phyloP scores from a whole-genome alignment of 2,888 invertebrate species.

The Protonemura montana region DNA sequence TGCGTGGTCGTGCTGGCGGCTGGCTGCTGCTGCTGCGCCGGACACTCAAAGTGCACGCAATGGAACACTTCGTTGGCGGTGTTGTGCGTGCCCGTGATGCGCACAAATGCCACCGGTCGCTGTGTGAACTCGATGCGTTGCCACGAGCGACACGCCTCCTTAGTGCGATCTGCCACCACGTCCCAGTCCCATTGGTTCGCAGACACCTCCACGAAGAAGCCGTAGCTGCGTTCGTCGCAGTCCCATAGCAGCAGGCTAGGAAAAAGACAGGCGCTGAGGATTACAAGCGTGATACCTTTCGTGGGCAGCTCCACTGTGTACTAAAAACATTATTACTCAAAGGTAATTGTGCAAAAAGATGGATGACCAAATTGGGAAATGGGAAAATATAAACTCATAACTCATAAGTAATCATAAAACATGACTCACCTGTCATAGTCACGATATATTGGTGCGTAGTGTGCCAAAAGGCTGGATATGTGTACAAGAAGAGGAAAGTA shows the following conservation, averaged over 20 bases:
- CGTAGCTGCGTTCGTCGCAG: conserved; percentile 93
- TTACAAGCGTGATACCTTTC: no score
- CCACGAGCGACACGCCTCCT: conserved; percentile 92
- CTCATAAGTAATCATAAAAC: no score
- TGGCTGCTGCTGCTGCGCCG: conserved; percentile 66
- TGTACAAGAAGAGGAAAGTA: no score
- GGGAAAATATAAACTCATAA: no score
- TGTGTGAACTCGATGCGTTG: conserved; percentile 87
- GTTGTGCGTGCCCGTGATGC: conserved; percentile 95
- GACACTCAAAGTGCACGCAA: conserved; percentile 97
- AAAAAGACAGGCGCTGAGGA: conserved; percentile 16
- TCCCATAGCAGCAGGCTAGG: conserved; percentile 91
- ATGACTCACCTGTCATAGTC: no score
- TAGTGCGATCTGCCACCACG: conserved; percentile 85
- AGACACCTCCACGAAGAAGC: conserved; percentile 95
- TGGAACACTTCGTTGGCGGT: conserved; percentile 99
- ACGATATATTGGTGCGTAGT: no score
- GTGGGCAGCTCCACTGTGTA: no score
- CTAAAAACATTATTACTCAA: no score
- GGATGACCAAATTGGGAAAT: no score
- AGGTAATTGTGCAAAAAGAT: no score
- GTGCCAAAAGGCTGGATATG: no score
- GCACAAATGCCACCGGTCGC: conserved; percentile 89
- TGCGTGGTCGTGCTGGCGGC: not conserved
- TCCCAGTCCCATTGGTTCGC: conserved; percentile 93